Evolutionary conservation across 2,888 invertebrate species (phyloP), one percentile per base, ranked within the genome.

Genomic region (Pegoplata infirma): DNA sequence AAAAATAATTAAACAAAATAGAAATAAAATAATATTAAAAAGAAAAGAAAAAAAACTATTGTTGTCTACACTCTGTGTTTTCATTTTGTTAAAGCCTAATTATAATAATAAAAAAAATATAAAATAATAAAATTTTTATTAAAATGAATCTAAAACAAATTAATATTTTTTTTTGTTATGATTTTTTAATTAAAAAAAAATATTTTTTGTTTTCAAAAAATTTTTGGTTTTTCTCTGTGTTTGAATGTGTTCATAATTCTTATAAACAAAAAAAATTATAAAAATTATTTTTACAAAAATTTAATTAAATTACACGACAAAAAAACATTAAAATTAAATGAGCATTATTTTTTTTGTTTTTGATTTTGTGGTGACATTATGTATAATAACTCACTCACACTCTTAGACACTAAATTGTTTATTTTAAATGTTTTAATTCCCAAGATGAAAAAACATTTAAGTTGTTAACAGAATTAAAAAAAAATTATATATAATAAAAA

Each of bases 401-500:
- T 5, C 25, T n/a, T n/a, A 25, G 3, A 25, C 3, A 25, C 25
- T 25, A 40, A 40, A 40, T n/a, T n/a, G n/a, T 40, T 40, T 40
- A 40, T 40, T 40, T 40, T n/a, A 40, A 40, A 40, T 40, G 36
- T 40, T 40, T 40, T n/a, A n/a, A 40, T 40, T 32, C n/a, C 36
- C 36, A 40, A n/a, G n/a, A 40, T n/a, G n/a, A 40, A n/a, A 32
- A 46, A 40, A 46, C 25, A 56, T 17, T 49, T 64, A 25, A 59
- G 25, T 59, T 59, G 49, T 19, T 19, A 58, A 69, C 6, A 61
- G 64, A 59, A 40, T 21, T 71, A 63, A 46, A 25, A 76, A 81
- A 81, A 82, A 81, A 80, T 80, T 81, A 83, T 81, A 79, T 83
- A 83, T 83, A 83, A 83, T 36, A 6, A 21, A 51, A 44, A n/a